Percentiles rank a stretch among this genome's conserved stretches.
phyloP scores from a whole-genome alignment of 2,888 invertebrate genomes.

The Mesodorylaimus sp. region DNA sequence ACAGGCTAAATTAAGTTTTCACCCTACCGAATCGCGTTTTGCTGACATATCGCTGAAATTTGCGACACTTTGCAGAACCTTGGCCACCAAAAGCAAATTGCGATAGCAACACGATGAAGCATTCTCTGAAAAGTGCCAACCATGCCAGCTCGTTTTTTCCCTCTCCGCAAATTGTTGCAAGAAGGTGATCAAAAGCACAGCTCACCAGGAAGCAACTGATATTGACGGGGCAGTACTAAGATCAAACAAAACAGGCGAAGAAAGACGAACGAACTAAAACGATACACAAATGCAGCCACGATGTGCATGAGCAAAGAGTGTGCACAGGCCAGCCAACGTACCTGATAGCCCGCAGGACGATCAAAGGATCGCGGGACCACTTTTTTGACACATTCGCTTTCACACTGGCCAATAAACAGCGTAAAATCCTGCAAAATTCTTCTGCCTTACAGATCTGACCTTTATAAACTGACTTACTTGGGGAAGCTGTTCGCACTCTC shows the following conservation, averaged over 20 bases:
- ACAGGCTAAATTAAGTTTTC: too few relatives aligned
- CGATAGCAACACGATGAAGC: neutral
- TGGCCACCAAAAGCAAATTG: neutral
- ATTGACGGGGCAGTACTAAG: neutral
- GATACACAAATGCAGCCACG: neutral
- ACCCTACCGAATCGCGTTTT: too few relatives aligned
- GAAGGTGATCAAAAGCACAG: neutral
- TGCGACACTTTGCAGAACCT: neutral
- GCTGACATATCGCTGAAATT: neutral
- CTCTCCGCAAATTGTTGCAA: neutral
- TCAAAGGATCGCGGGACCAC: neutral
- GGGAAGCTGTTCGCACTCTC: too few relatives aligned
- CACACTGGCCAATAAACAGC: neutral
- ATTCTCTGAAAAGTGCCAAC: neutral
- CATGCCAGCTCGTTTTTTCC: neutral
- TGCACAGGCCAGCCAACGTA: neutral
- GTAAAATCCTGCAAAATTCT: neutral
- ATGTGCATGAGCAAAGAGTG: neutral
- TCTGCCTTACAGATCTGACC: too few relatives aligned
- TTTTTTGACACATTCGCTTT: neutral
- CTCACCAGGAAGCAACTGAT: neutral
- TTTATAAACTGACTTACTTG: too few relatives aligned
- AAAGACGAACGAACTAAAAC: neutral
- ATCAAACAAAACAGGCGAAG: neutral
- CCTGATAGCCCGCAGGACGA: neutral